These are phyloP conservation scores for Oxygymnocypris stewartii DNA, from an alignment of 2,113 vertebrate genomes.

Conservation along the genomic window DNA sequence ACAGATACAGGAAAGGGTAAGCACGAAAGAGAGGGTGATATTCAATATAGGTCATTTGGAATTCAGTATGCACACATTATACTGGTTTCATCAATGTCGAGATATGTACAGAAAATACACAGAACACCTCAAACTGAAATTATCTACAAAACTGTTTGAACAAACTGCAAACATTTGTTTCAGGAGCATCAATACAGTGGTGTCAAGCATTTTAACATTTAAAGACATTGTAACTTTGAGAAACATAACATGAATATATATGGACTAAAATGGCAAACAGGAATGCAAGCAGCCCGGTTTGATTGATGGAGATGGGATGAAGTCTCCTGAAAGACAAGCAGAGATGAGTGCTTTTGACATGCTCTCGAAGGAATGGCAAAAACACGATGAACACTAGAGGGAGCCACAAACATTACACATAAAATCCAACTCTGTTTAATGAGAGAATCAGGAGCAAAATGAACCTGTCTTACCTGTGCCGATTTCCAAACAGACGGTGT, in stretches of 20 bases:
- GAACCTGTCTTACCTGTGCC: constrained; percentile 31
- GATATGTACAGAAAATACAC: background rate
- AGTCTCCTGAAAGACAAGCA: constrained; percentile 18
- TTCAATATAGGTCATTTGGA: background rate
- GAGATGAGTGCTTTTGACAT: background rate
- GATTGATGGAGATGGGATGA: constrained; percentile 1
- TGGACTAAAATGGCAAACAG: background rate
- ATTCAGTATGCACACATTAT: background rate
- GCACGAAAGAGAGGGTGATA: too few relatives aligned
- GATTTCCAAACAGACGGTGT: constrained; percentile 47
- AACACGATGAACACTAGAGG: background rate
- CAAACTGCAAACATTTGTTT: background rate
- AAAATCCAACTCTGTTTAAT: background rate
- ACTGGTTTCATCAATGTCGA: background rate
- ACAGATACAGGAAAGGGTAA: too few relatives aligned
- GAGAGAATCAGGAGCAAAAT: background rate
- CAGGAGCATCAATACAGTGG: background rate
- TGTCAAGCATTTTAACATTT: background rate
- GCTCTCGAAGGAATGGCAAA: background rate
- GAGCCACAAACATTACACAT: background rate
- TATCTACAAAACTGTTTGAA: background rate
- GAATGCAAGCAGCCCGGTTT: background rate
- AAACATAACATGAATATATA: background rate
- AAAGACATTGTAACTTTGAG: background rate
- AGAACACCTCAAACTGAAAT: background rate